A percentile compares a stretch with the other conserved stretches of the same genome.
Evolutionary conservation across 2,113 vertebrate genomes (phyloP).

Genomic region (Syngnathus scovelli): DNA sequence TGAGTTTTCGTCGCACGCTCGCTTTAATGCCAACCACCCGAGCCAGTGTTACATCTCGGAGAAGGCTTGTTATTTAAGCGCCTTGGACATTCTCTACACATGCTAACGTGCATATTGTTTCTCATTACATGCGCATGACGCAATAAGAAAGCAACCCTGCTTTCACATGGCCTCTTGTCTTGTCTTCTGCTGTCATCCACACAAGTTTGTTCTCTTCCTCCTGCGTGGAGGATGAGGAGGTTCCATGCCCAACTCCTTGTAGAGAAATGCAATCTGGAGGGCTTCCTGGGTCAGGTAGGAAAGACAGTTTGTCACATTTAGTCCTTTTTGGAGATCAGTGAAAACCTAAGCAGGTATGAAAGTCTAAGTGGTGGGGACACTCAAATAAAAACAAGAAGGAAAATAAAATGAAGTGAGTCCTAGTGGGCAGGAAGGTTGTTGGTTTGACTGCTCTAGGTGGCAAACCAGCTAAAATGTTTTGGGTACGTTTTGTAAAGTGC

Average conservation of each 20-base stretch:
- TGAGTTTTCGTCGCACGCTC: slow-evolving; percentile 68
- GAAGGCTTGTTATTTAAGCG: slow-evolving; percentile 83
- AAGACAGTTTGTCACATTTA: not conserved
- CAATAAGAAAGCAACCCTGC: not conserved
- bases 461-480: no score
- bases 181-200: not conserved
- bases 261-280: slow-evolving; percentile 83
- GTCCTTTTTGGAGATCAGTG: not conserved
- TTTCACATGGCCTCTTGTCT: slow-evolving; percentile 1
- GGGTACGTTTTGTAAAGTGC: no score
- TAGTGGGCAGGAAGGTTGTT: no score
- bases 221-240: slow-evolving; percentile 23
- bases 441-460: no score
- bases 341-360: no score
- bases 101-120: slow-evolving; percentile 55
- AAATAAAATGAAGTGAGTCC: no score
- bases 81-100: slow-evolving; percentile 75
- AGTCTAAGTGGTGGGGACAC: no score
- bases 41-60: slow-evolving; percentile 81
- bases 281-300: slow-evolving; percentile 73
- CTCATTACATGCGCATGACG: not conserved
- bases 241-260: slow-evolving; percentile 76
- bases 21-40: slow-evolving; percentile 65
- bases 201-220: slow-evolving; percentile 28
- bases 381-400: no score